Evolutionary conservation across 1,140 invertebrate genomes (phyloP), one percentile per base, ranked within the genome.

Genomic region (Sycophila sp.): DNA sequence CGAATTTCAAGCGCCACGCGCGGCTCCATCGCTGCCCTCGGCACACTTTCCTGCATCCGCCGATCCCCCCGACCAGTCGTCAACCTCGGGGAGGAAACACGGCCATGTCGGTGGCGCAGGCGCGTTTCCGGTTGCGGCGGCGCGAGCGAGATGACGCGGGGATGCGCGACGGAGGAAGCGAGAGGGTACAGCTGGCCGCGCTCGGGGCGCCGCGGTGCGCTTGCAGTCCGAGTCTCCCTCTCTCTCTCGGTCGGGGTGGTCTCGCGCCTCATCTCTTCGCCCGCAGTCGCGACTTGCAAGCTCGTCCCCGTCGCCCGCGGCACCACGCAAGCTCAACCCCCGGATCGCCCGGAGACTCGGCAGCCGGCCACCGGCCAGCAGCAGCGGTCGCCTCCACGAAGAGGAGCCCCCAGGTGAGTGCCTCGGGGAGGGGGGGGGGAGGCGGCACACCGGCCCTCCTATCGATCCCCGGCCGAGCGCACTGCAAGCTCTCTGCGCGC

Each of bases 401-500:
- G 32, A 28, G 11, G 32, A 17, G n/a, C 49, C 17, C n/a, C 7
- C 19, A 32, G 47, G 49, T 65, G 8, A 40, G 49, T 30, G 11
- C 7, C 42, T 47, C 19, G 7, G 4, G 42, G 8, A 49, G 7
- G 24, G 24, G 26, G 2, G 8, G n/a, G n/a, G 4, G n/a, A 2
- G 55, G 15, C 30, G 30, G 36, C n/a, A 11, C 15, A 19, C 24
- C n/a, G n/a, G 24, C 19, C 7, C 4, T 4, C 17, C 3, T 63
- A 63, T 63, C 26, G 60, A 63, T 63, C 45, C 45, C 60, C 60
- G 60, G 60, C 60, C 60, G 26, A n/a, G n/a, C n/a, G 38, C 15
- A 4, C 5, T 7, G 28, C 55, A 38, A 34, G 55, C 55, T 38
- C 13, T 60, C 26, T 7, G 24, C 24, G 13, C 40, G 19, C n/a